phyloP scores from a whole-genome alignment of 2,888 invertebrate species.

The Tipula lateralis region DNA sequence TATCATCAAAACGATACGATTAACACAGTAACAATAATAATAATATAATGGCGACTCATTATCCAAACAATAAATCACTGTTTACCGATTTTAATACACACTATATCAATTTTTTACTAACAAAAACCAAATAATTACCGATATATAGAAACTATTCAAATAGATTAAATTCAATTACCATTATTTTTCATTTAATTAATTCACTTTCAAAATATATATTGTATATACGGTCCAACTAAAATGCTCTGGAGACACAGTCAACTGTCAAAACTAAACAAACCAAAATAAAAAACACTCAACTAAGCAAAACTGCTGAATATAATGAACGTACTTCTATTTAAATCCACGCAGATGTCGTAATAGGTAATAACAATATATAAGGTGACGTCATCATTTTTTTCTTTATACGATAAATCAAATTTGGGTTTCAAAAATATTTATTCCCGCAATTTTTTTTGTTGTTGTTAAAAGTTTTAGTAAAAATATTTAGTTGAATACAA shows the following conservation, averaged over 20 bases:
- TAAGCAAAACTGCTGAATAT: not conserved
- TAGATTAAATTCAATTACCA: not conserved
- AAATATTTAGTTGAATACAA: not conserved
- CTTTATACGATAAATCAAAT: not conserved
- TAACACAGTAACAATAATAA: not conserved
- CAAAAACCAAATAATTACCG: not conserved
- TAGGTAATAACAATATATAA: not conserved
- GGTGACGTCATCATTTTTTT: conserved; percentile 28
- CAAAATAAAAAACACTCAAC: not conserved
- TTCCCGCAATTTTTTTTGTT: conserved; percentile 24
- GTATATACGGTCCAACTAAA: not conserved
- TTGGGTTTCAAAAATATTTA: not conserved
- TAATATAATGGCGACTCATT: not conserved
- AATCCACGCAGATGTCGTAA: not conserved
- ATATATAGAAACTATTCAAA: not conserved
- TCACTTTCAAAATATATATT: not conserved
- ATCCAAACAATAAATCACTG: not conserved
- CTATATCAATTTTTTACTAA: not conserved
- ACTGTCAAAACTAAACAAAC: not conserved
- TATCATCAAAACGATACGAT: not conserved
- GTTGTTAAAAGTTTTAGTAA: conserved; percentile 29
- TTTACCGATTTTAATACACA: not conserved
- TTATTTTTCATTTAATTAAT: not conserved
- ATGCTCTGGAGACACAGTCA: not conserved
- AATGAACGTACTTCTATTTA: not conserved